Base-by-base conservation (phyloP, 2,888 invertebrate genomes). In the Asteroscopus sphinx region DNA sequence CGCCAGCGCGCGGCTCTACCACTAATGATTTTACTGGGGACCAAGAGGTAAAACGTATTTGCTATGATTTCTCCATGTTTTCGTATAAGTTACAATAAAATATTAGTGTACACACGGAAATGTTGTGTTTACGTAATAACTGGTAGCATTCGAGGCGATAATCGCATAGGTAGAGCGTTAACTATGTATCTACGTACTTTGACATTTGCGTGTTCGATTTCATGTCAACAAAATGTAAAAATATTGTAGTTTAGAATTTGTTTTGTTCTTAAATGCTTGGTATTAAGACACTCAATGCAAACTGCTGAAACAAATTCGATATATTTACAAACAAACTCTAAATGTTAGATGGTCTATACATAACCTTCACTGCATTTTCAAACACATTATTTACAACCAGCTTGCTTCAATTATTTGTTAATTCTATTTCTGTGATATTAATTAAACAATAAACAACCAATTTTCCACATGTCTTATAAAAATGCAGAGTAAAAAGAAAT, bases 41-140 rank as follows among this genome's bases (percentile, higher is more conserved):
- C 82, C 93, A 92, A 91, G 93, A 94, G 93, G 93, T 94, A 93
- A 88, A 82, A 76, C 74, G 74, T 79, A 79, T 81, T 83, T 79
- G 67, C 76, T 74, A 68, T 57, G 63, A 68, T 68, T 77, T 68
- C 55, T 48, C 54, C 51, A 63, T 73, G 56, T 83, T 79, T 76
- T 69, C 73, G 71, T 74, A 69, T 74, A 67, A 56, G 68, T 82
- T 81, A 80, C 57, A 74, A 76, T 76, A 80, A 83, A 79, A 77
- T 78, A 74, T 58, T 70, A 61, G 44, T 77, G 63, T 80, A 81
- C 74, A 79, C 78, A 79, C 73, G 73, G 76, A 86, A 86, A 84
- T 89, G 81, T 85, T 88, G 78, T 90, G 90, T 94, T 94, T 94
- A 94, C 93, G 93, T 94, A 94, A 94, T 90, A 87, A 80, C 81